Conservation (phyloP, 2,888 invertebrate genomes). For the Sinentomon sp. region DNA sequence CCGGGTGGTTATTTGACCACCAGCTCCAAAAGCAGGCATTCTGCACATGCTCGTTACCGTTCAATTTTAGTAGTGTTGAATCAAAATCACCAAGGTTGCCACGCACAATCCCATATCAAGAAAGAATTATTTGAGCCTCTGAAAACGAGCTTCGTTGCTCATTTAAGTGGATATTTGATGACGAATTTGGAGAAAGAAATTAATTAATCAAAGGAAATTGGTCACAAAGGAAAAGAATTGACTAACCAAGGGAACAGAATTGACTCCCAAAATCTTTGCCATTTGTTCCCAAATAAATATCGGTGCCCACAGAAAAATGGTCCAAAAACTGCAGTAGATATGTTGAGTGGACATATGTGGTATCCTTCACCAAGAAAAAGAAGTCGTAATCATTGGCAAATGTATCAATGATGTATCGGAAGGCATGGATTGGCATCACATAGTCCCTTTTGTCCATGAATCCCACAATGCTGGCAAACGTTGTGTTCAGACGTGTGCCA, state of each 20-base stretch:
- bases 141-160: too few relatives aligned
- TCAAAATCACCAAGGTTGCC: too few relatives aligned
- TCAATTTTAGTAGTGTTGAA: too few relatives aligned
- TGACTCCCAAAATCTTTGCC: conserved; percentile 26
- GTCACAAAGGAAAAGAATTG: too few relatives aligned
- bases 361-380: conserved; percentile 64
- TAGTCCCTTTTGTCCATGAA: conserved; percentile 51
- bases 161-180: too few relatives aligned
- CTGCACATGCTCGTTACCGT: too few relatives aligned
- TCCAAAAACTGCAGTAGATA: conserved; percentile 39
- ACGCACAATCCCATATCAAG: too few relatives aligned
- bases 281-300: conserved; percentile 49
- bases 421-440: conserved; percentile 54
- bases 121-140: too few relatives aligned
- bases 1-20: too few relatives aligned
- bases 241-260: conserved; percentile 37
- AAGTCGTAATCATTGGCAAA: conserved; percentile 73
- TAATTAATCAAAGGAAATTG: too few relatives aligned
- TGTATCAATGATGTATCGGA: conserved; percentile 70
- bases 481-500: conserved; percentile 23
- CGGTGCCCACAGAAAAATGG: conserved; percentile 51
- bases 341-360: conserved; percentile 53
- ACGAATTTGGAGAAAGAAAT: too few relatives aligned
- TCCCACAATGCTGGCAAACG: conserved; percentile 35
- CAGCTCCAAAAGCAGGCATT: too few relatives aligned